Conservation (phyloP, 2,888 invertebrate genomes). For the Vanessa cardui region DNA sequence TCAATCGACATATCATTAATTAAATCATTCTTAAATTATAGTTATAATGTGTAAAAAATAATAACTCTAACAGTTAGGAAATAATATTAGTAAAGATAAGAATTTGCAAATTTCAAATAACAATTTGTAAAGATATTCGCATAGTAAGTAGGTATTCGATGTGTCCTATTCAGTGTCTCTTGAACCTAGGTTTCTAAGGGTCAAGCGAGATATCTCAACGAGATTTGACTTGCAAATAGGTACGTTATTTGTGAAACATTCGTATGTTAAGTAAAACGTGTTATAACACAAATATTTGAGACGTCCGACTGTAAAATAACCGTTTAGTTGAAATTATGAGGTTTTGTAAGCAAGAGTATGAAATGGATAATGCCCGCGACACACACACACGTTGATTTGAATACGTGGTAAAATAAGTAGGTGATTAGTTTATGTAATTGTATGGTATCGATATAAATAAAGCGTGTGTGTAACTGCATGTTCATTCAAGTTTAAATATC, state of each 20-base stretch:
- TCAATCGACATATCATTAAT: too few relatives aligned
- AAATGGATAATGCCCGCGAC: too few relatives aligned
- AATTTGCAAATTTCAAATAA: conserved; percentile 21
- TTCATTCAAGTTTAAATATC: too few relatives aligned
- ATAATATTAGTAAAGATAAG: too few relatives aligned
- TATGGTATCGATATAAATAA: too few relatives aligned
- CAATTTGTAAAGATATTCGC: conserved; percentile 13
- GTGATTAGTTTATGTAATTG: too few relatives aligned
- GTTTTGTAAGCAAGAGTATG: not conserved
- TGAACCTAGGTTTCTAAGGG: conserved; percentile 28
- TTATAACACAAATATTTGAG: not conserved
- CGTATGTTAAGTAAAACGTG: not conserved
- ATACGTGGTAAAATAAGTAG: too few relatives aligned
- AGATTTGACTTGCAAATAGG: conserved; percentile 32
- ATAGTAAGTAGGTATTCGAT: conserved; percentile 14
- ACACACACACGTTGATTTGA: too few relatives aligned
- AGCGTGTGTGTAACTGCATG: too few relatives aligned
- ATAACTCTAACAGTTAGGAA: too few relatives aligned
- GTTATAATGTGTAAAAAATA: too few relatives aligned
- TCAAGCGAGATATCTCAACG: conserved; percentile 1
- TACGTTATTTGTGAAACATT: not conserved
- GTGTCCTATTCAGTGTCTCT: conserved; percentile 16
- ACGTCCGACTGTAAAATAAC: not conserved
- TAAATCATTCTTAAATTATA: too few relatives aligned
- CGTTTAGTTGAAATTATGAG: not conserved